Evolutionary conservation across 2,797 vertebrate species (phyloP).

Genomic region (Spondyliosoma cantharus): DNA sequence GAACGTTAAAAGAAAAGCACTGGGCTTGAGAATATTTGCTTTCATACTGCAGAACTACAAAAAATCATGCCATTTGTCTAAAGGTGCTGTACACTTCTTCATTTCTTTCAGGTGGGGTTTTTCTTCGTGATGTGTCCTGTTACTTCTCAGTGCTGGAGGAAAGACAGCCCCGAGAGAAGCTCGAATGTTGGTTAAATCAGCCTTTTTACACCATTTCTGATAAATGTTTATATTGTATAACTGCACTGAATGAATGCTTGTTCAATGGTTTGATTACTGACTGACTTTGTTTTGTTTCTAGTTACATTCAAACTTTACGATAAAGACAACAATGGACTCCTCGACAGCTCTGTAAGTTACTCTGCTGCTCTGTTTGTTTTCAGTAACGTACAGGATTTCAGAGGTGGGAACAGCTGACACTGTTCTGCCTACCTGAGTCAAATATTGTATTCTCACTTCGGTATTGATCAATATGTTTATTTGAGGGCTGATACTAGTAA

Average conservation of each 20-base stretch:
- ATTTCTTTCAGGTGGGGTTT: slow-evolving; percentile 79
- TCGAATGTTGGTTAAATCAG: slow-evolving; percentile 87
- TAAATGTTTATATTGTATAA: not conserved
- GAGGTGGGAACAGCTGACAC: too few species aligned
- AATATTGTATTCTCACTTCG: too few species aligned
- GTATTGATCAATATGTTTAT: too few species aligned
- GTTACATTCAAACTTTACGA: slow-evolving; percentile 94
- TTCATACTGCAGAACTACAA: slow-evolving; percentile 9
- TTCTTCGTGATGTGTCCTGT: slow-evolving; percentile 90
- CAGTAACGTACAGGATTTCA: not conserved
- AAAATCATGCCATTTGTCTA: not conserved
- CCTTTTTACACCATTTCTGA: slow-evolving; percentile 13
- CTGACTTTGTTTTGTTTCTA: slow-evolving; percentile 69
- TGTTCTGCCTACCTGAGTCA: too few species aligned
- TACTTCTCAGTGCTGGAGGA: slow-evolving; percentile 94
- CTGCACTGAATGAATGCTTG: not conserved
- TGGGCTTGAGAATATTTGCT: too few species aligned
- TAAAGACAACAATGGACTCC: slow-evolving; percentile 90
- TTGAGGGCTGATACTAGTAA: too few species aligned
- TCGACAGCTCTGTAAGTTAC: slow-evolving; percentile 90
- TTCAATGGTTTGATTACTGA: slow-evolving; percentile 4
- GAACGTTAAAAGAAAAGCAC: too few species aligned
- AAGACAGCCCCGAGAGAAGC: slow-evolving; percentile 90
- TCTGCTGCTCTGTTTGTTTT: not conserved
- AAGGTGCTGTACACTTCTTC: slow-evolving; percentile 4